These are phyloP conservation scores for Poeciliopsis gracilis DNA, from an alignment of 2,797 vertebrate genomes.

Conservation along the genomic window DNA sequence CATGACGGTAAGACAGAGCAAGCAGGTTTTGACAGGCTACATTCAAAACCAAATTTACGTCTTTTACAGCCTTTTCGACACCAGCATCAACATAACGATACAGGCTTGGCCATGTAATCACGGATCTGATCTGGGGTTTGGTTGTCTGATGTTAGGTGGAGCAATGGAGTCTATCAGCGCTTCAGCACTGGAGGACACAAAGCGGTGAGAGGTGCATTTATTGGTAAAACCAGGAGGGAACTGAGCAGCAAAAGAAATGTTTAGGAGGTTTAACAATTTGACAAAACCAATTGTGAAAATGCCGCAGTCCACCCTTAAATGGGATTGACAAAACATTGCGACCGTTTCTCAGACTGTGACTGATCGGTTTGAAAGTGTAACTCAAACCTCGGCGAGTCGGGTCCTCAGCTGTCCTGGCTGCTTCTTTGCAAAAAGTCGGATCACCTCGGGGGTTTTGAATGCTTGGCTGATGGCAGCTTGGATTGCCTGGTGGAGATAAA, in stretches of 20 bases:
- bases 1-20: neutral
- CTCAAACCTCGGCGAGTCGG: slow-evolving; percentile 90
- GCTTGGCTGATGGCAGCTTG: slow-evolving; percentile 99
- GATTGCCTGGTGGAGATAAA: slow-evolving; percentile 85
- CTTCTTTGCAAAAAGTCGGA: slow-evolving; percentile 97
- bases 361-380: neutral
- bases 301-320: neutral
- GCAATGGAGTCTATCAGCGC: neutral
- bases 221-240: neutral
- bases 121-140: neutral
- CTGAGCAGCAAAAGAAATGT: neutral
- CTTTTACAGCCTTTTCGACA: neutral
- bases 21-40: neutral
- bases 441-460: slow-evolving; percentile 98
- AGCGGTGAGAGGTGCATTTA: neutral
- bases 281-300: neutral
- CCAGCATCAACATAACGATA: neutral
- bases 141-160: neutral
- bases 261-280: neutral
- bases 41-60: neutral
- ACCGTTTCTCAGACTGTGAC: neutral
- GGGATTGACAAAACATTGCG: neutral
- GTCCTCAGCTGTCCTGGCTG: slow-evolving; percentile 95
- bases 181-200: neutral
- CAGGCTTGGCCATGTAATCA: neutral